Base-by-base conservation (phyloP, 2,888 invertebrate genomes). In the Cecidostiba fungosa region DNA sequence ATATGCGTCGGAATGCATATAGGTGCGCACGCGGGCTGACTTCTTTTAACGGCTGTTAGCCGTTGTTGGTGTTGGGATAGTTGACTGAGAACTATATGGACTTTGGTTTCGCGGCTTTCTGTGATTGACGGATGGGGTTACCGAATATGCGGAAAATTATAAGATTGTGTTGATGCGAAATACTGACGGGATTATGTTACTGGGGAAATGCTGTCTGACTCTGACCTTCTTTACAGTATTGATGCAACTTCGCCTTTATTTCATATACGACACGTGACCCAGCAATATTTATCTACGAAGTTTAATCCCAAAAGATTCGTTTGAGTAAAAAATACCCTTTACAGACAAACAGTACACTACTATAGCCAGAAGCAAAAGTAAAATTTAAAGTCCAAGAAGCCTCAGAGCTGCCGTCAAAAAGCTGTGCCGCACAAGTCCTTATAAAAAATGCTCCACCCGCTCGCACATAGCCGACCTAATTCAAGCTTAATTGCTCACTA, bases 401-500 rank as follows among this genome's bases (percentile, higher is more conserved):
- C 19, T n/a, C 5, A 5, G 54, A 59, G n/a, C n/a, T n/a, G 23
- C 19, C 23, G 54, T 59, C 54, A 59, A 26, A 36, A 36, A 54
- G 50, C 16, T 2, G 50, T 1, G 39, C 39, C 16, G n/a, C n/a
- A n/a, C 39, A 62, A 72, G 16, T 16, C 23, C 39, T 43, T 23
- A 1, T 16, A 78, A 78, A 73, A 23, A 8, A 54, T 72, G 43
- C 72, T 43, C 54, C 8, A 0, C 12, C n/a, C 83, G n/a, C 39
- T n/a, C 26, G 23, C 36, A 59, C 59, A 47, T 50, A 50, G n/a
- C 69, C 82, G 72, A 85, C 77, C 82, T 82, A 85, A 81, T 85
- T 85, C 73, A 74, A 82, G 77, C 73, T 82, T 85, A 82, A 85
- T 85, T 85, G 82, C 85, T 47, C 16, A n/a, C 54, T 43, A 43